Base-by-base conservation (phyloP, 2,797 vertebrate genomes). In the Allobates femoralis region DNA sequence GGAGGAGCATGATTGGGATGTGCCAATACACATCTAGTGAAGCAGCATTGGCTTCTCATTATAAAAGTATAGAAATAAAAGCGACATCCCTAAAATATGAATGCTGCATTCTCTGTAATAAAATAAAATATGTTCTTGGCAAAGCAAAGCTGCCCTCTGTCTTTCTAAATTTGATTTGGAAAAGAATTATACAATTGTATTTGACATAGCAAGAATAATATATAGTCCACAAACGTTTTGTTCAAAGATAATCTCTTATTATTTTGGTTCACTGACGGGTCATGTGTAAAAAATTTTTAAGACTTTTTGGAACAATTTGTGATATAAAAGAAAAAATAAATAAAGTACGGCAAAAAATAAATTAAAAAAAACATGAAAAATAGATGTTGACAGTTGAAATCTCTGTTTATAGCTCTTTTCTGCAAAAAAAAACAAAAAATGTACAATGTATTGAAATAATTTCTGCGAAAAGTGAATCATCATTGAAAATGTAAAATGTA, bases 101-200 rank as follows among this genome's bases (percentile, higher is more conserved):
- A 81, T 81, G 5, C 75, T 56, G 23, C 26, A 41, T 81, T 64
- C 74, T 62, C 23, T 53, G 11, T 74, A n/a, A 30, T 81, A 28
- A 66, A 82, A 76, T n/a, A 26, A 19, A 81, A 60, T 81, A 21
- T 76, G 28, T 66, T 66, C 28, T 23, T 86, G 71, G 71, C 85
- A 81, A 41, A 76, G 21, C 19, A 53, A 74, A 51, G 67, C 62
- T 74, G 67, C 34, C 16, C 16, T 62, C 67, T 86, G 64, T 73
- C 76, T 71, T 46, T 28, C 37, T 58, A n/a, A 28, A 80, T 81
- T 71, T 80, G 18, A 64, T 85, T 75, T 75, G 0, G 14, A 81
- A 86, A 86, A 23, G 19, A 23, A 75, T 37, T 41, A 75, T 66
- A 62, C 15, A 66, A 64, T 74, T 53, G 64, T 62, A 64, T 21